Base-by-base conservation (phyloP, 2,113 vertebrate genomes). In the Osmerus eperlanus region DNA sequence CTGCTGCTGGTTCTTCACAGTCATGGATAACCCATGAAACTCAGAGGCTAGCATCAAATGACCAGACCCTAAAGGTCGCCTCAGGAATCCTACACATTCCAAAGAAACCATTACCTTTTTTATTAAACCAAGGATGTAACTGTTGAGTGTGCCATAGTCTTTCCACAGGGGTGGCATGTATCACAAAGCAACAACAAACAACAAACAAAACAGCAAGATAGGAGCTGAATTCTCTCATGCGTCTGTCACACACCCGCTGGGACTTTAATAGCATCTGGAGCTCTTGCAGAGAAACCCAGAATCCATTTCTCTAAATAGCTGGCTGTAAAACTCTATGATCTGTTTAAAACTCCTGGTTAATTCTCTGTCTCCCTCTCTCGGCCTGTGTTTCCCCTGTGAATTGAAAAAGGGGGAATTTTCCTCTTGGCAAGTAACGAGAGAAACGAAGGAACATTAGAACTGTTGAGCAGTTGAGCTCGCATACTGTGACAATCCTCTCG, bases 131-230 rank as follows among this genome's bases (percentile, higher is more conserved):
- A 12, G 7, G 41, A 4, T 47, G 41, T 47, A 0, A 47, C 41
- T 47, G 9, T 47, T 47, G 41, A 47, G 2, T 47, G 32, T 32
- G 69, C 47, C n/a, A 64, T 82, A 69, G 65, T 82, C 73, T 32
- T 84, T 83, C 75, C 83, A 67, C 55, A 2, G 53, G 8, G 18
- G 61, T 63, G 72, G 78, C 70, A 67, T 4, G 0, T 23, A 70
- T 79, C 86, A 3, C 83, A 65, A 47, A 72, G 72, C 75, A 78
- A 79, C 83, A 63, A 51, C 84, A 87, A 87, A 84, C 79, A 87
- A 77, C 80, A 71, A 60, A 25, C 28, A 15, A 70, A 79, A 76
- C 69, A 71, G 61, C 78, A 82, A 77, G 81, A 11, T 11, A 47
- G 41, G 86, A 68, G 32, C 52, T 67, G 76, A 68, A 81, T 78